Percentiles rank a stretch among this genome's conserved stretches.
These are phyloP conservation scores for Sinocyclocheilus anophthalmus DNA, from an alignment of 2,113 vertebrate genomes.

Conservation along the genomic window DNA sequence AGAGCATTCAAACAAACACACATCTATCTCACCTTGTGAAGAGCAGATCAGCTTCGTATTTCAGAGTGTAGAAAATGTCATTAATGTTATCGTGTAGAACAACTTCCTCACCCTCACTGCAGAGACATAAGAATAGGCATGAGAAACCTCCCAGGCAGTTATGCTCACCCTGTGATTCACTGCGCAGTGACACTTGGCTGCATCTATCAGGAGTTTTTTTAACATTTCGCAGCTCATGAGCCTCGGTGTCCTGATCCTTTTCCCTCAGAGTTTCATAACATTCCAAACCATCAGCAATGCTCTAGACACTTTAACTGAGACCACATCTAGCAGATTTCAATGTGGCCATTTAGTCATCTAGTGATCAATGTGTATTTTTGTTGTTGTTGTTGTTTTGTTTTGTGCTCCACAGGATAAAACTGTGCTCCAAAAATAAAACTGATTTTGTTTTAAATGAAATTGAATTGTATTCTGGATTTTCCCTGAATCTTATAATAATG, in stretches of 20 bases:
- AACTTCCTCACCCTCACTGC: constrained; percentile 82
- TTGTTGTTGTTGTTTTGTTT: not conserved
- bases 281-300: not conserved
- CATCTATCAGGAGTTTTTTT: not conserved
- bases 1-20: not conserved
- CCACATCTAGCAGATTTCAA: not conserved
- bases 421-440: not conserved
- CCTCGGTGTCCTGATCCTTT: not conserved
- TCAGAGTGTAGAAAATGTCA: constrained; percentile 77
- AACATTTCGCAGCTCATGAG: constrained; percentile 33
- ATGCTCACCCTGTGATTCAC: not conserved
- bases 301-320: not conserved
- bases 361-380: not conserved
- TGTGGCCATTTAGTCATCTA: not conserved
- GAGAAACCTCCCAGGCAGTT: constrained; percentile 5
- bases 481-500: too few relatives aligned
- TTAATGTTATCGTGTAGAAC: constrained; percentile 78
- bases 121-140: constrained; percentile 36
- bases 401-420: not conserved
- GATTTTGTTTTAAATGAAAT: not conserved
- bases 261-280: not conserved
- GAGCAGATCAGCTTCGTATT: constrained; percentile 84
- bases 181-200: constrained; percentile 5
- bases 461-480: too few relatives aligned
- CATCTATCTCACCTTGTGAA: constrained; percentile 80